Conservation (phyloP, 1,140 invertebrate species). For the Leptopilina boulardi region DNA sequence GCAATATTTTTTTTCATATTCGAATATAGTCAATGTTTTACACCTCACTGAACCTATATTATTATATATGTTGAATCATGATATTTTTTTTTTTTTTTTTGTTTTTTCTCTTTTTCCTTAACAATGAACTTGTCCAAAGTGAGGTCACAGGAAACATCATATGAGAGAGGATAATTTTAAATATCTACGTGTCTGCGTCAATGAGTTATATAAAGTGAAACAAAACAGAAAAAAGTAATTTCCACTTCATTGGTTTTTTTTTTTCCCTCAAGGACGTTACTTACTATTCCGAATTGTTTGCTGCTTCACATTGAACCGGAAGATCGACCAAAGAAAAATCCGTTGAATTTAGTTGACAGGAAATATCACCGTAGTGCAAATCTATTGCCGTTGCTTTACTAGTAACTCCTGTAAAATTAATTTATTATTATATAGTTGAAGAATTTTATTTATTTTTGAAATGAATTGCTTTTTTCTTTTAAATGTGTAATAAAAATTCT, state of each 20-base stretch:
- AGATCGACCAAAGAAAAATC: conserved; percentile 77
- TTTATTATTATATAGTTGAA: conserved; percentile 17
- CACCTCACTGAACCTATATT: background rate
- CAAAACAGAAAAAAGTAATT: background rate
- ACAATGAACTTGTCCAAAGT: conserved; percentile 25
- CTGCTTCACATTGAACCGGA: conserved; percentile 81
- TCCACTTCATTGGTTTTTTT: background rate
- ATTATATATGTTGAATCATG: conserved; percentile 16
- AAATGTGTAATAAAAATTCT: too few species aligned
- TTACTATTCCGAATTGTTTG: conserved; percentile 80
- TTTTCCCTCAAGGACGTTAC: conserved; percentile 61
- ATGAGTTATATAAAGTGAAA: conserved; percentile 15
- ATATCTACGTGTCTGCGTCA: background rate
- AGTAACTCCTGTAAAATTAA: conserved; percentile 79
- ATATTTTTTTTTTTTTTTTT: background rate
- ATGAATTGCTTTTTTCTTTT: too few species aligned
- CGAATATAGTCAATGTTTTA: background rate
- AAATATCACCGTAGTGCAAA: conserved; percentile 91
- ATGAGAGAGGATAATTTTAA: background rate
- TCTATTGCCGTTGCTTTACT: conserved; percentile 89
- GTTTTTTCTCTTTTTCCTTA: background rate
- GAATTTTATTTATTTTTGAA: background rate
- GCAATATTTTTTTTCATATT: background rate
- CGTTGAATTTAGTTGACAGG: conserved; percentile 87
- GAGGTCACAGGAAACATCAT: background rate